Conservation (phyloP, 2,113 vertebrate genomes). For the Archocentrus centrarchus region DNA sequence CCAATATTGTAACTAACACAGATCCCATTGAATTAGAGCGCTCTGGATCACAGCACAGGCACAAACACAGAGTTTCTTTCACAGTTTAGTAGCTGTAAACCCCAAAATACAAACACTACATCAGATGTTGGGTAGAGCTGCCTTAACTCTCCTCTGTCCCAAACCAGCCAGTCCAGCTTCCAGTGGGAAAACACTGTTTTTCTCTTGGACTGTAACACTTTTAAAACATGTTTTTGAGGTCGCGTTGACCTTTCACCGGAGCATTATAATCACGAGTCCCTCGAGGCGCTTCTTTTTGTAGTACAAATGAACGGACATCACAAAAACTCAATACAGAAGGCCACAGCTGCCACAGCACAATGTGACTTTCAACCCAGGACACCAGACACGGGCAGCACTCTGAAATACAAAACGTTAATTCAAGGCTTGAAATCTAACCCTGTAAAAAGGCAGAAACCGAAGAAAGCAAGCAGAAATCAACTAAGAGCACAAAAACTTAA, state of each 20-base stretch:
- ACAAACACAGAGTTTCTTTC: background rate
- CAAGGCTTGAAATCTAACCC: no score
- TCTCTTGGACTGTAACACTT: background rate
- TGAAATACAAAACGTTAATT: no score
- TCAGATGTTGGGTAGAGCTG: background rate
- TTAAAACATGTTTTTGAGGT: background rate
- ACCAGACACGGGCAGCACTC: no score
- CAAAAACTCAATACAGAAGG: no score
- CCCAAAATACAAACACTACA: background rate
- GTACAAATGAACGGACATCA: no score
- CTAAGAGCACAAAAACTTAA: no score
- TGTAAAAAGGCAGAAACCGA: no score
- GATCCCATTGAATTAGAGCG: background rate
- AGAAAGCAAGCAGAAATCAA: no score
- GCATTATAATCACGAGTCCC: no score
- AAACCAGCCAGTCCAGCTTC: background rate
- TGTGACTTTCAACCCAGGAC: no score
- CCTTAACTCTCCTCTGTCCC: background rate
- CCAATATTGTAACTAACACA: background rate
- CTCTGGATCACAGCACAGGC: background rate
- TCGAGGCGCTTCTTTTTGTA: no score
- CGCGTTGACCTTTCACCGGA: background rate
- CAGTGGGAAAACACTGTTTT: background rate
- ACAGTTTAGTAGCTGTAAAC: background rate
- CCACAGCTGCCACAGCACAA: no score